These are phyloP conservation scores for Indri indri DNA, from an alignment of 2,113 vertebrate species.

Conservation along the genomic window DNA sequence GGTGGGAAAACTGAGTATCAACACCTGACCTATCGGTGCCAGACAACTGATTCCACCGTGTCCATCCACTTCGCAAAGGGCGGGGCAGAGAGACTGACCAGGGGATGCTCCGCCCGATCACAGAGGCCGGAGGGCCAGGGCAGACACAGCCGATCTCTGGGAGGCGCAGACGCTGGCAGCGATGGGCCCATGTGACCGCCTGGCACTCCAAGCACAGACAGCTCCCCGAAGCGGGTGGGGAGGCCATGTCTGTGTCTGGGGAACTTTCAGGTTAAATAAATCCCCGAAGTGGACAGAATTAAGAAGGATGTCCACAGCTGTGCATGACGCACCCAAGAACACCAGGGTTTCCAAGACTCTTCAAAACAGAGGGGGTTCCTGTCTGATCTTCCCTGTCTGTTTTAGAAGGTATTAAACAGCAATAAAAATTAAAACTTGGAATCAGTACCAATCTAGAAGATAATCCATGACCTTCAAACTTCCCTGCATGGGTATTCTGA, in stretches of 20 bases:
- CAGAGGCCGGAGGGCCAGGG: background rate
- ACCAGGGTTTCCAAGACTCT: background rate
- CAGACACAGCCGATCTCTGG: background rate
- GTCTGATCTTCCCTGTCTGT: background rate
- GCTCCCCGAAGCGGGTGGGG: background rate
- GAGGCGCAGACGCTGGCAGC: background rate
- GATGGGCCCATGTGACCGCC: background rate
- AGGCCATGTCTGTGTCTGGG: background rate
- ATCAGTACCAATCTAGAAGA: background rate
- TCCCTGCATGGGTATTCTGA: background rate
- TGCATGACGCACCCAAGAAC: background rate
- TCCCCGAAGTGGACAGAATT: background rate
- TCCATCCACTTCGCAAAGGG: background rate
- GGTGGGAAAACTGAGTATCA: background rate
- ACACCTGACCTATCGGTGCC: no score
- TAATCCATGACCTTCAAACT: background rate
- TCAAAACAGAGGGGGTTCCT: no score
- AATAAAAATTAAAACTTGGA: background rate
- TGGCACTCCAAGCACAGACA: background rate
- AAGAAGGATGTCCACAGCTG: background rate
- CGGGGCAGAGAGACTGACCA: background rate
- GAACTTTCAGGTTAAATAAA: background rate
- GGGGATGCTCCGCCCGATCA: background rate
- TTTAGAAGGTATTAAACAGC: background rate
- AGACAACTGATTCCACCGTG: no score